Evolutionary conservation across 2,113 vertebrate species (phyloP), one percentile per base, ranked within the genome.

Genomic region (Diadophis punctatus): DNA sequence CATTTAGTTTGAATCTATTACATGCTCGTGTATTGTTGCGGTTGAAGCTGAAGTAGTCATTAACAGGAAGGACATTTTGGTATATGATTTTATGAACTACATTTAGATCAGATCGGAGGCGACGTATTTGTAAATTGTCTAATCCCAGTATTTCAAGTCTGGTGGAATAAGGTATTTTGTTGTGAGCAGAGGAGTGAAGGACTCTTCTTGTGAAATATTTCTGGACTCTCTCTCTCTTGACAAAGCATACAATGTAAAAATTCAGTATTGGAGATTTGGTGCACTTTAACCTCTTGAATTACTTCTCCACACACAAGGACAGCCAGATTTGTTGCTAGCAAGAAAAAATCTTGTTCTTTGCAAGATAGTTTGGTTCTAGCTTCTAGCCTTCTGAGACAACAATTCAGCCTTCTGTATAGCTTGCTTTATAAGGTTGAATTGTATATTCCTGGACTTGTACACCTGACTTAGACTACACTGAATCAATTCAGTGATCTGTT

Each of bases 221-320:
- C n/a, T n/a, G n/a, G n/a, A n/a, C n/a, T n/a, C n/a, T n/a, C n/a
- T n/a, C n/a, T n/a, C 12, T 53, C 90, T 91, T 93, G 90, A 84
- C 10, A 8, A 22, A 12, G 9, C 27, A 85, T 63, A 34, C 39
- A 43, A 85, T 43, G n/a, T 60, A 91, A 85, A 74, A 91, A 86
- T 93, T 85, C 53, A 20, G 10, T 10, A 68, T 30, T 58, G 20
- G 58, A 86, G 85, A 88, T 93, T n/a, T 34, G 63, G 63, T 58
- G 63, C 86, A 84, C 63, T 88, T 80, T 86, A 84, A 43, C 43
- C 86, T 91, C 90, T 39, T 63, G 52, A 58, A 88, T 91, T 91
- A 87, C 51, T 90, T 90, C n/a, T 93, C 34, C 39, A 51, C 18
- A 34, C 87, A 58, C 43, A 90, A 93, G 85, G 80, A 87, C 85